A percentile compares a stretch with the other conserved stretches of the same genome.
phyloP scores from a whole-genome alignment of 1,140 invertebrate genomes.

The Schmidtea mediterranea region DNA sequence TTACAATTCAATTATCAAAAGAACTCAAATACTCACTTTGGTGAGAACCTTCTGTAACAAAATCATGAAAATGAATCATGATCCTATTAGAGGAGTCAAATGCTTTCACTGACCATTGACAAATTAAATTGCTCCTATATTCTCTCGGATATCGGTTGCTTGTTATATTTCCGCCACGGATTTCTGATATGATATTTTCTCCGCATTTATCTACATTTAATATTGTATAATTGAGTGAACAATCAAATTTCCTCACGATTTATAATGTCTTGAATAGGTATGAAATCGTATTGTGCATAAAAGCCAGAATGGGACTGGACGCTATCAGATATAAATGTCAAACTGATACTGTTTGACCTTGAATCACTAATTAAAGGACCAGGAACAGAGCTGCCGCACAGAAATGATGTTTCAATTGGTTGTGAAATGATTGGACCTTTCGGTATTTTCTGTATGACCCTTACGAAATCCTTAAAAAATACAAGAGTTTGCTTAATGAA shows the following conservation, averaged over 20 bases:
- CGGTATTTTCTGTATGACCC: no score
- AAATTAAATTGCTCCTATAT: constrained; percentile 20
- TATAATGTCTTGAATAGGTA: no score
- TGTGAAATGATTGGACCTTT: no score
- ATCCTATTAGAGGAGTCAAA: constrained; percentile 46
- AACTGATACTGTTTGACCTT: no score
- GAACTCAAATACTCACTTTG: constrained; percentile 36
- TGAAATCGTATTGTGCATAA: background rate
- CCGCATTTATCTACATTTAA: background rate
- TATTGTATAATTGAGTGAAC: background rate
- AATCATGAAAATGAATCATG: constrained; percentile 55
- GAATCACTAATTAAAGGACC: no score
- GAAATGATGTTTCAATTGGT: no score
- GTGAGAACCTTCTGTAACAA: constrained; percentile 61
- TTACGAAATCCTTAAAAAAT: no score
- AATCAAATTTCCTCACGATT: no score
- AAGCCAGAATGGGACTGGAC: background rate
- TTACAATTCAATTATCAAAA: no score
- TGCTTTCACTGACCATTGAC: constrained; percentile 63
- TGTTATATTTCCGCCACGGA: constrained; percentile 8
- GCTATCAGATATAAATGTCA: no score
- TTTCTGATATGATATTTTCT: constrained; percentile 1
- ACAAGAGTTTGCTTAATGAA: no score
- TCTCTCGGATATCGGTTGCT: constrained; percentile 8
- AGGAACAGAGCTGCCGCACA: no score